Conservation (phyloP, 2,113 vertebrate species). For the Forbesichthys papilliferus region DNA sequence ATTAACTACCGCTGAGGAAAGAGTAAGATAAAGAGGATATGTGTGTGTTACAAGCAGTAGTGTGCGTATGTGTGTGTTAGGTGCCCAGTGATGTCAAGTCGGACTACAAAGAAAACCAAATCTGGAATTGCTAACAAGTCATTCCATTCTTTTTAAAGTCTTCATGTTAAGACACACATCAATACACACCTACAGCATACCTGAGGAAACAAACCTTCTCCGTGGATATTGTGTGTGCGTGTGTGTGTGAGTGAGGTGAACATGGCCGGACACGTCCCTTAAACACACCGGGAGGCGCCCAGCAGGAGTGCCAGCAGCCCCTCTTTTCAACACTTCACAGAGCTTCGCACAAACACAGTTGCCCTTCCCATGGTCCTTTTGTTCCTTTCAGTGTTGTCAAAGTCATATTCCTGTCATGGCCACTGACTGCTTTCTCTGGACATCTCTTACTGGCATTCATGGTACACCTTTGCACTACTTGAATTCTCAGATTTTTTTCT, state of each 20-base stretch:
- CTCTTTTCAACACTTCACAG: constrained; percentile 78
- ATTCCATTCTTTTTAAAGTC: constrained; percentile 77
- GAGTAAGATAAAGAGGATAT: not conserved
- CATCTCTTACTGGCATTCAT: constrained; percentile 32
- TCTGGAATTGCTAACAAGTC: constrained; percentile 53
- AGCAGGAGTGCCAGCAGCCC: constrained; percentile 76
- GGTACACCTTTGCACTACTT: constrained; percentile 12
- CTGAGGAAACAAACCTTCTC: constrained; percentile 79
- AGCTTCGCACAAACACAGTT: constrained; percentile 73
- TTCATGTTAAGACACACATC: constrained; percentile 81
- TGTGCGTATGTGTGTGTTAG: constrained; percentile 20
- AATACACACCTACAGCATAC: constrained; percentile 84
- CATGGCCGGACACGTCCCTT: constrained; percentile 81
- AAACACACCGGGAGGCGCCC: constrained; percentile 74
- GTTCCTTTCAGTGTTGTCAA: constrained; percentile 56
- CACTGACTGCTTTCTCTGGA: constrained; percentile 52
- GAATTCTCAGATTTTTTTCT: not conserved
- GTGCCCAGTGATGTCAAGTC: constrained; percentile 18
- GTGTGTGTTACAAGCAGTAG: not conserved
- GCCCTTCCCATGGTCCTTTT: constrained; percentile 76
- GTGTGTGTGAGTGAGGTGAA: constrained; percentile 61
- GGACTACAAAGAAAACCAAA: not conserved
- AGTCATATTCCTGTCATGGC: constrained; percentile 61
- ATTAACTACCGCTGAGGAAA: constrained; percentile 28
- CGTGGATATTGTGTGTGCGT: constrained; percentile 53